Percentiles rank a stretch among this genome's conserved stretches.
These are phyloP conservation scores for Petrophora chlorosata DNA, from an alignment of 2,888 invertebrate genomes.

Conservation along the genomic window DNA sequence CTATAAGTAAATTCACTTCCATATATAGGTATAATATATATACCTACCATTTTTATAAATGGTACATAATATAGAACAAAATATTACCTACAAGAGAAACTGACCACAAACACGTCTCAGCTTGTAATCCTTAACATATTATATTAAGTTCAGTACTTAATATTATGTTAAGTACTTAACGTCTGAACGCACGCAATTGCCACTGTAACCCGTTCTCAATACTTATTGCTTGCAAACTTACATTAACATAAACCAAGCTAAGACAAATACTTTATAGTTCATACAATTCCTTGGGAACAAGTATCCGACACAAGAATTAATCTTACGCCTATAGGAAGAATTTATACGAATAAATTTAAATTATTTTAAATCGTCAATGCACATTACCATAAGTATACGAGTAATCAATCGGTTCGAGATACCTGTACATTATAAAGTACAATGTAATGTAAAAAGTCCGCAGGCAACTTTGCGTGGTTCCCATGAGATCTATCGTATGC, in stretches of 20 bases:
- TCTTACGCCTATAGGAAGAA: slow-evolving; percentile 34
- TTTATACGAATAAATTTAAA: slow-evolving; percentile 44
- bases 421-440: slow-evolving; percentile 37
- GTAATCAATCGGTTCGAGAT: slow-evolving; percentile 56
- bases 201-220: slow-evolving; percentile 14
- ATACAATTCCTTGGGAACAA: slow-evolving; percentile 37
- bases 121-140: no score
- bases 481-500: slow-evolving; percentile 64
- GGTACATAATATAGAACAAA: no score
- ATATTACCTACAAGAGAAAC: no score
- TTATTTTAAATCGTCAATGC: slow-evolving; percentile 49
- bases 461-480: slow-evolving; percentile 51
- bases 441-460: slow-evolving; percentile 31
- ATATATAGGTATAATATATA: no score
- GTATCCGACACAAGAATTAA: slow-evolving; percentile 28
- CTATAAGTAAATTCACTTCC: no score
- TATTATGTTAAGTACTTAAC: slow-evolving; percentile 9
- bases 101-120: slow-evolving; percentile 1
- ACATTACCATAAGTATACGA: slow-evolving; percentile 58
- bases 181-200: slow-evolving; percentile 17
- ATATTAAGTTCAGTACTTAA: no score
- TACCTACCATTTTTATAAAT: no score
- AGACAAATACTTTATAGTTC: slow-evolving; percentile 21
- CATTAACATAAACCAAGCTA: slow-evolving; percentile 34
- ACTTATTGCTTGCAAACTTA: slow-evolving; percentile 33